Percentiles rank a stretch among this genome's conserved stretches.
These are phyloP conservation scores for Tribolium madens DNA, from an alignment of 1,140 invertebrate genomes.

Conservation along the genomic window DNA sequence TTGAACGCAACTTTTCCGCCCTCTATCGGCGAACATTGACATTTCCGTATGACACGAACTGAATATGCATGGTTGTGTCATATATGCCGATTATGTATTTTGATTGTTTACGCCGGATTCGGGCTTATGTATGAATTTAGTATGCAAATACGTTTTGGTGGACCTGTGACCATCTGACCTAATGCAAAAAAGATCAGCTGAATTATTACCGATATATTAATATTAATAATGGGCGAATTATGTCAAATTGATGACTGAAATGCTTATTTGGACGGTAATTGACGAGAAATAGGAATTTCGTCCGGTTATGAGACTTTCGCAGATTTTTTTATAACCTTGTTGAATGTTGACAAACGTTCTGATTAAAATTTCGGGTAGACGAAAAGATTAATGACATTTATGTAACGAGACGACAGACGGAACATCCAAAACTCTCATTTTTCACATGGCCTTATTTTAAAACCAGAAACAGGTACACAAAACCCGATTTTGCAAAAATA, in stretches of 20 bases:
- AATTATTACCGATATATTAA: constrained; percentile 29
- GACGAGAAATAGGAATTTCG: background rate
- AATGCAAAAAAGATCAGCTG: constrained; percentile 45
- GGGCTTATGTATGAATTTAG: background rate
- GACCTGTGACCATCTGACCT: constrained; percentile 49
- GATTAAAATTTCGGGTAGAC: constrained; percentile 12
- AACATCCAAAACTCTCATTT: background rate
- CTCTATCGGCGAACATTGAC: background rate
- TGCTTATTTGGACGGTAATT: background rate
- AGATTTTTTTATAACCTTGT: constrained; percentile 1
- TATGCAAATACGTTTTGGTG: background rate
- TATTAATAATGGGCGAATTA: constrained; percentile 39
- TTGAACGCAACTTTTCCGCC: background rate
- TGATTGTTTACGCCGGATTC: constrained; percentile 35
- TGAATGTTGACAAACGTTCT: constrained; percentile 12
- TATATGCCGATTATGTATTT: background rate
- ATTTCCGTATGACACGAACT: background rate
- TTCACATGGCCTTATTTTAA: background rate
- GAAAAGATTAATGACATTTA: background rate
- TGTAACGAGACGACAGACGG: background rate
- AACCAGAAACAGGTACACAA: no score
- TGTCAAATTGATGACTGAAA: background rate
- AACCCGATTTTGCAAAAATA: background rate
- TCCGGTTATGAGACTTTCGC: background rate
- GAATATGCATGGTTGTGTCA: background rate